Evolutionary conservation across 2,888 invertebrate genomes (phyloP).

Genomic region (Synergus laeviventris): DNA sequence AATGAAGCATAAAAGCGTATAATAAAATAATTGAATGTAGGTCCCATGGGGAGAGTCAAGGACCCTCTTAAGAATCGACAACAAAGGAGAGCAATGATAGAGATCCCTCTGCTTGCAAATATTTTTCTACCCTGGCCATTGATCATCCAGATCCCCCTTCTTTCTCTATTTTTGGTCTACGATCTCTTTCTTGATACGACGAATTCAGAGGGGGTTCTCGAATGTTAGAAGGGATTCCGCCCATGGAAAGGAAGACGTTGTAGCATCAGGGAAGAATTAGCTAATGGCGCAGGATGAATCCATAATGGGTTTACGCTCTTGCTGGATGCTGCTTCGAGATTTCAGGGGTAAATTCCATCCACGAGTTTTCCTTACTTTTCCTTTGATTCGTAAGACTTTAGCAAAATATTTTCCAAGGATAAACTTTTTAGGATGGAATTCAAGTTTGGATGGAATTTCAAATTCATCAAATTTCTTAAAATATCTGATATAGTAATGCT

Average conservation of each 20-base stretch:
- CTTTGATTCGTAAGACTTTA: neutral
- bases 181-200: constrained; percentile 33
- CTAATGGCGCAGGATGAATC: constrained; percentile 76
- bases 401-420: neutral
- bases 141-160: constrained; percentile 31
- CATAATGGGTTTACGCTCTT: constrained; percentile 75
- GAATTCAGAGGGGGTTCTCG: constrained; percentile 38
- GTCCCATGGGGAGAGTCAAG: neutral
- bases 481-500: neutral
- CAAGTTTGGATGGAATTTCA: too few species aligned
- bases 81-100: constrained; percentile 29
- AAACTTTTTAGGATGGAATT: too few species aligned
- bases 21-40: constrained; percentile 21
- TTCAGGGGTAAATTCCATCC: constrained; percentile 36
- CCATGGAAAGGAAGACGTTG: constrained; percentile 67
- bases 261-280: constrained; percentile 72
- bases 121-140: constrained; percentile 38
- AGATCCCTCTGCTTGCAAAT: constrained; percentile 33
- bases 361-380: neutral
- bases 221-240: constrained; percentile 25
- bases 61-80: constrained; percentile 33
- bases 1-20: neutral
- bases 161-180: constrained; percentile 37
- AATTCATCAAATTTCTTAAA: too few species aligned
- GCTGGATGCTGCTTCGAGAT: constrained; percentile 68